A percentile compares a stretch with the other conserved stretches of the same genome.
Evolutionary conservation across 2,888 invertebrate genomes (phyloP).

Genomic region (Pyrrhia umbra): DNA sequence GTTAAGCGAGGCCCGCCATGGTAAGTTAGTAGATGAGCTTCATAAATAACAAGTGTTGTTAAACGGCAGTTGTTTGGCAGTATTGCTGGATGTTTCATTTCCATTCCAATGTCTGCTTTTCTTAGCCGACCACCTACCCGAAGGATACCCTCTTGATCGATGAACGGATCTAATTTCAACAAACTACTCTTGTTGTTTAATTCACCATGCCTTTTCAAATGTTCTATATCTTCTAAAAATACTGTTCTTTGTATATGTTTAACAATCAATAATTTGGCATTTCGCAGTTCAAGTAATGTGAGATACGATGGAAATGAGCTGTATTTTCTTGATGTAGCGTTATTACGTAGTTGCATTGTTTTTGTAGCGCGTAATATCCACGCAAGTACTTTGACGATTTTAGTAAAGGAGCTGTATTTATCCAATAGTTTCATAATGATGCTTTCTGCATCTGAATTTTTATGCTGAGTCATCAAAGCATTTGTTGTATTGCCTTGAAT

Average conservation of each 20-base stretch:
- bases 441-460: not conserved
- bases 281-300: not conserved
- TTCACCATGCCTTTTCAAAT: too few species aligned
- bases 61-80: not conserved
- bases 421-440: slow-evolving; percentile 10
- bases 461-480: too few species aligned
- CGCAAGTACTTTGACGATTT: slow-evolving; percentile 19
- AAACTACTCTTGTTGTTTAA: too few species aligned
- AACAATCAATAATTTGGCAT: not conserved
- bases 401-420: slow-evolving; percentile 22
- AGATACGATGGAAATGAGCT: not conserved
- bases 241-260: too few species aligned
- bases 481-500: too few species aligned
- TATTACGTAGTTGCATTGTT: slow-evolving; percentile 24
- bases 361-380: slow-evolving; percentile 27
- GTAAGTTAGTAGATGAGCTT: slow-evolving; percentile 18
- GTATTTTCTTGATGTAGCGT: not conserved
- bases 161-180: too few species aligned
- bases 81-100: too few species aligned
- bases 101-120: too few species aligned
- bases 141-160: too few species aligned
- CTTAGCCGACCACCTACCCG: too few species aligned
- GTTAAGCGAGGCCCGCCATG: slow-evolving; percentile 30
- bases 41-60: slow-evolving; percentile 16
- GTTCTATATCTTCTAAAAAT: too few species aligned